Conservation (phyloP, 2,888 invertebrate species). For the Oxyscelio sp. region DNA sequence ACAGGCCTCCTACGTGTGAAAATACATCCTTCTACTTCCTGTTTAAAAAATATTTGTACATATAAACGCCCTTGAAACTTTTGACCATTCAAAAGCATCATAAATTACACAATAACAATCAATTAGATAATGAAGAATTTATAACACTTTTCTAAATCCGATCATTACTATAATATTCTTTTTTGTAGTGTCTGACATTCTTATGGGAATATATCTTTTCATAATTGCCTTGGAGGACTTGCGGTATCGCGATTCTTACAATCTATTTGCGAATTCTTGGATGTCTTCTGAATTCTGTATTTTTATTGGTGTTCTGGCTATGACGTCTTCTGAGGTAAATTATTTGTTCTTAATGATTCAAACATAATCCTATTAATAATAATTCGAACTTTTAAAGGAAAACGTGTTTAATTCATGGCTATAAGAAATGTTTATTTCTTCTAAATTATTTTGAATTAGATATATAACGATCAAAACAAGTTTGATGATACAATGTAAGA, state of each 20-base stretch:
- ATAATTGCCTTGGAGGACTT: conserved; percentile 91
- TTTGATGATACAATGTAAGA: too few relatives aligned
- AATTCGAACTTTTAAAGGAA: too few relatives aligned
- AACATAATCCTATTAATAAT: not conserved
- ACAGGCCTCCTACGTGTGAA: too few relatives aligned
- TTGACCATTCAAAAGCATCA: conserved; percentile 52
- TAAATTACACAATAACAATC: conserved; percentile 63
- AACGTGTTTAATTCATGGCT: not conserved
- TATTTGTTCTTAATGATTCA: not conserved
- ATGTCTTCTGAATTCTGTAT: conserved; percentile 91
- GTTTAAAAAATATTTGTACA: too few relatives aligned
- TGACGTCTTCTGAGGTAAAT: conserved; percentile 91
- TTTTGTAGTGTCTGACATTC: conserved; percentile 90
- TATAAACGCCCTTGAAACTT: conserved; percentile 47
- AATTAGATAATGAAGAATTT: conserved; percentile 66
- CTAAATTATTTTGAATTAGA: too few relatives aligned
- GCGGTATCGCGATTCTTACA: conserved; percentile 90
- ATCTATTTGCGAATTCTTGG: conserved; percentile 90
- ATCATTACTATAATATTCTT: conserved; percentile 58
- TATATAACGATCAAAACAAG: too few relatives aligned
- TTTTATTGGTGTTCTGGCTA: conserved; percentile 90
- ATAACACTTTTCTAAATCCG: conserved; percentile 42
- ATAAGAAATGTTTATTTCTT: too few relatives aligned
- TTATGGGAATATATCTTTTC: conserved; percentile 92
- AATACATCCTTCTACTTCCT: too few relatives aligned